Percentiles rank a stretch among this genome's conserved stretches.
phyloP scores from a whole-genome alignment of 2,797 vertebrate genomes.

The Acestrorhynchus altus region DNA sequence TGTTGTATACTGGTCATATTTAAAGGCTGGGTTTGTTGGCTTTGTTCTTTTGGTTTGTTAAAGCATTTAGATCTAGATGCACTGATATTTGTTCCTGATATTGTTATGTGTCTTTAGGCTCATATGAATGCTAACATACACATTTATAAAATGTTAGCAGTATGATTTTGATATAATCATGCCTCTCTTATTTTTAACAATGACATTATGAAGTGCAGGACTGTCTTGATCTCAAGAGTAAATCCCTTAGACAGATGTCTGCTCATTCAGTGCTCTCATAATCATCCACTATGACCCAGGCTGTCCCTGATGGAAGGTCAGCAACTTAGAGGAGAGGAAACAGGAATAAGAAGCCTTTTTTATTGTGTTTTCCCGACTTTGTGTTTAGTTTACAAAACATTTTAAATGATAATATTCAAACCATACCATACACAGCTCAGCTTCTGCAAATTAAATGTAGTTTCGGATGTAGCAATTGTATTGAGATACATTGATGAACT shows the following conservation, averaged over 20 bases:
- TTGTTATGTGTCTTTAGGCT: too few relatives aligned
- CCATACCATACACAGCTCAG: too few relatives aligned
- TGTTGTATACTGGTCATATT: background rate
- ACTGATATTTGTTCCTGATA: too few relatives aligned
- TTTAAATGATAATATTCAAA: too few relatives aligned
- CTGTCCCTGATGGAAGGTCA: background rate
- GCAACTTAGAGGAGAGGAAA: background rate
- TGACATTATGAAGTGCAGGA: background rate
- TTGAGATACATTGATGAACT: too few relatives aligned
- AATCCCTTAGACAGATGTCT: background rate
- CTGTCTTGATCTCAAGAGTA: background rate
- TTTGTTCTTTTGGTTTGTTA: background rate
- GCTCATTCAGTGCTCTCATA: background rate
- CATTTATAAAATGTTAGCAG: too few relatives aligned
- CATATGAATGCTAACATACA: too few relatives aligned
- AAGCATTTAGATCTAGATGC: too few relatives aligned
- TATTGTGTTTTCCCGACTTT: background rate
- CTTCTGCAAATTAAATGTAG: too few relatives aligned
- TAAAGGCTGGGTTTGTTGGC: background rate
- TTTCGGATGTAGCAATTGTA: too few relatives aligned
- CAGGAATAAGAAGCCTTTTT: background rate
- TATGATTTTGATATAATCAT: too few relatives aligned
- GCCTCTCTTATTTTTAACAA: too few relatives aligned
- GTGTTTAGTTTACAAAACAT: background rate
- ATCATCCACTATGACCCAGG: constrained; percentile 19